phyloP scores from a whole-genome alignment of 2,113 vertebrate species.

The Aegotheles bennettii region DNA sequence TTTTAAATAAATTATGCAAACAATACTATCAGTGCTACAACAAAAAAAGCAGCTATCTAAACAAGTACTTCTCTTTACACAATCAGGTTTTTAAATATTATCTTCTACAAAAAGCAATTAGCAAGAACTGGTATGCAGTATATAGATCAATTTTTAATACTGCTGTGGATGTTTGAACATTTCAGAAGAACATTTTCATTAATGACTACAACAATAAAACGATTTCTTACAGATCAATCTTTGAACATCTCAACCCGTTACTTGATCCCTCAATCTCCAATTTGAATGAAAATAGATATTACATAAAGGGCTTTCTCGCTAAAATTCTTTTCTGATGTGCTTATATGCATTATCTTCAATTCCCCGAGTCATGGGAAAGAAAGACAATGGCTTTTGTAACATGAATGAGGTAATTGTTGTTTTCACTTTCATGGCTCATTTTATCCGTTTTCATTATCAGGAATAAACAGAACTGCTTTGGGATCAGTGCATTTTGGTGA shows the following conservation, averaged over 20 bases:
- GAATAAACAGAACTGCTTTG: neutral
- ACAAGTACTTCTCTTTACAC: neutral
- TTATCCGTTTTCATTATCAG: neutral
- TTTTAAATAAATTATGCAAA: neutral
- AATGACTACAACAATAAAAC: neutral
- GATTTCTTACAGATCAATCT: constrained; percentile 7
- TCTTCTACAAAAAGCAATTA: neutral
- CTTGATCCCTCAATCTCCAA: neutral
- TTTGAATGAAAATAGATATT: constrained; percentile 41
- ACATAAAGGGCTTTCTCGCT: constrained; percentile 11
- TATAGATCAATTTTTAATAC: constrained; percentile 10
- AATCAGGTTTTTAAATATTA: neutral
- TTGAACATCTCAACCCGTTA: constrained; percentile 1
- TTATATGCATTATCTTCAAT: neutral
- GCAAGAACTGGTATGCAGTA: fast-evolving
- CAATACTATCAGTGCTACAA: neutral
- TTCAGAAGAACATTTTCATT: constrained; percentile 5
- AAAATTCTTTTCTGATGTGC: neutral
- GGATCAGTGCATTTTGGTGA: neutral
- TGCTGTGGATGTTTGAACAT: neutral
- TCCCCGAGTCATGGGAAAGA: neutral
- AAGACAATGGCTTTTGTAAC: neutral
- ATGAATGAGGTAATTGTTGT: neutral
- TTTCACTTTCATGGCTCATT: neutral
- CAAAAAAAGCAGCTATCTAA: neutral